Percentiles rank a stretch among this genome's conserved stretches.
phyloP scores from a whole-genome alignment of 2,113 vertebrate species.

The Lophotis ruficrista region DNA sequence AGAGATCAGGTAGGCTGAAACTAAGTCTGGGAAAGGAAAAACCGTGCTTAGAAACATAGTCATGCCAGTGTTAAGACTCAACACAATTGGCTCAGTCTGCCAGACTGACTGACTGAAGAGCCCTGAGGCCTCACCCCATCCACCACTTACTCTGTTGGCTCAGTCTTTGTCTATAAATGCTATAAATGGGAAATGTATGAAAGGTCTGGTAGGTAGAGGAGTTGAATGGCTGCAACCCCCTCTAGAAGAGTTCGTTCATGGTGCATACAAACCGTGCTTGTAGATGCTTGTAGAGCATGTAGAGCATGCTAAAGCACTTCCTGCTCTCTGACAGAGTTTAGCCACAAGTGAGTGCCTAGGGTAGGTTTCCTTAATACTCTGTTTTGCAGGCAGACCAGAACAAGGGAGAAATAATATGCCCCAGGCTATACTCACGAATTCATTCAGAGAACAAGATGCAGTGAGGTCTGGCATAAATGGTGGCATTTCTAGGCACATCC shows the following conservation, averaged over 20 bases:
- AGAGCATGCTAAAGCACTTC: too few relatives aligned
- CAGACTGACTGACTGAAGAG: background rate
- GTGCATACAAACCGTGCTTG: background rate
- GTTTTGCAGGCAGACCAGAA: background rate
- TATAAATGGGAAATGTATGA: background rate
- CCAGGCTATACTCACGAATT: background rate
- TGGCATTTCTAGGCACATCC: background rate
- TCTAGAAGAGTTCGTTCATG: background rate
- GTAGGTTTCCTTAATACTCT: background rate
- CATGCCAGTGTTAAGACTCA: background rate
- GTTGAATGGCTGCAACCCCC: background rate
- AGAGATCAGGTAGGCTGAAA: background rate
- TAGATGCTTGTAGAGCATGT: too few relatives aligned
- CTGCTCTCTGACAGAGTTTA: background rate
- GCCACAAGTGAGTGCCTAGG: background rate
- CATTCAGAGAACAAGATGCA: background rate
- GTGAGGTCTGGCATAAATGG: background rate
- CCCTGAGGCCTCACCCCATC: background rate
- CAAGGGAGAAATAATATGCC: background rate
- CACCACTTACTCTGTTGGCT: background rate
- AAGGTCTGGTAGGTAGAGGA: background rate
- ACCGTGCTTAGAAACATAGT: background rate
- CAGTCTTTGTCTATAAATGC: background rate
- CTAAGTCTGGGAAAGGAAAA: background rate
- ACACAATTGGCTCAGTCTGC: background rate